Evolutionary conservation across 1,140 invertebrate genomes (phyloP).

Genomic region (Heliconius himera): DNA sequence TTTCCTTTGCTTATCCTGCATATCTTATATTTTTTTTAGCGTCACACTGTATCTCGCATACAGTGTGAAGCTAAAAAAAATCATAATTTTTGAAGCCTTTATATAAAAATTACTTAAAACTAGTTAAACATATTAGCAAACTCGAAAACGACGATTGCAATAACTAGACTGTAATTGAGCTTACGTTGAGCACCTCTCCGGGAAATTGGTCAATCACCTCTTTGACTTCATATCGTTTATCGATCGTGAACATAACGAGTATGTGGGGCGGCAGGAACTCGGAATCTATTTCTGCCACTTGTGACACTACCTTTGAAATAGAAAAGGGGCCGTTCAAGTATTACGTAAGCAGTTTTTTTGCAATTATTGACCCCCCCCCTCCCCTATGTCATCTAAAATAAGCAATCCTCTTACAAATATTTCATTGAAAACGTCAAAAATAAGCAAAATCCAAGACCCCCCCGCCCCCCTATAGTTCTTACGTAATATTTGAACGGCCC

Average conservation of each 20-base stretch:
- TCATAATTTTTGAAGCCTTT: too few species aligned
- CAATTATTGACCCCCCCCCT: too few species aligned
- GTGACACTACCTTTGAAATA: constrained; percentile 48
- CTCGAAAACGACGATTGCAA: neutral
- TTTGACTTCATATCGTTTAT: constrained; percentile 64
- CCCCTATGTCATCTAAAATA: too few species aligned
- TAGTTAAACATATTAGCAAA: neutral
- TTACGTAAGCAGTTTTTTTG: too few species aligned
- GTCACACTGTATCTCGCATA: too few species aligned
- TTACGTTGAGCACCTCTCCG: constrained; percentile 66
- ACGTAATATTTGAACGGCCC: too few species aligned
- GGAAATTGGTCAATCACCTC: constrained; percentile 61
- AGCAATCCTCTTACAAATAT: too few species aligned
- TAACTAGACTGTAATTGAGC: constrained; percentile 12
- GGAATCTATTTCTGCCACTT: constrained; percentile 55
- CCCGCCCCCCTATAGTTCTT: too few species aligned
- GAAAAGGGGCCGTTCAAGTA: too few species aligned
- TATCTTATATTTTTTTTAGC: too few species aligned
- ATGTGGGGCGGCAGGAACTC: constrained; percentile 66
- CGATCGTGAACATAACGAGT: constrained; percentile 66
- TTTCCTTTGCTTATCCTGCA: neutral
- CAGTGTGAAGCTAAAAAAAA: neutral
- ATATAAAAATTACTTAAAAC: neutral
- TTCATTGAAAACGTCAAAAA: too few species aligned
- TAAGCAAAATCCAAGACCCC: too few species aligned